Base-by-base conservation (phyloP, 2,113 vertebrate species). In the Cisticola juncidis region DNA sequence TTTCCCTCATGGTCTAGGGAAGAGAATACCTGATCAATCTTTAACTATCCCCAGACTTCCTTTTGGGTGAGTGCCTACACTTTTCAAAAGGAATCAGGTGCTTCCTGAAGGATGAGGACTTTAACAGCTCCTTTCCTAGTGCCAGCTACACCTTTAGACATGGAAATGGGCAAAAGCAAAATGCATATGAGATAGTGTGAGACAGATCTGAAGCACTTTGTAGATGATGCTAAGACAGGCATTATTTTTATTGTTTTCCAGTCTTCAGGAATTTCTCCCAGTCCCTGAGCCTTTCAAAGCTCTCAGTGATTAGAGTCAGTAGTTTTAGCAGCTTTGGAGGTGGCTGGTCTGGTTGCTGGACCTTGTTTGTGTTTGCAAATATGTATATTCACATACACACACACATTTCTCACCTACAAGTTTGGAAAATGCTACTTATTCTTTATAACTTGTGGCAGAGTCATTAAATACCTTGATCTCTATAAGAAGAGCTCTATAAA, bases 301-400 rank as follows among this genome's bases (percentile, higher is more conserved):
- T 79, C 51, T 72, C 22, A 1, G 11, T 64, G 47, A 44, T 79
- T 68, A 56, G 23, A 84, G 61, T 18, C 40, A 5, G 61, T 57
- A 81, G 40, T 31, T 68, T 81, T 58, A 86, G 42, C 45, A 81
- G 3, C 22, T 78, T 83, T 29, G 29, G 26, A n/a, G 35, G 24
- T 42, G 56, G n/a, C 26, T 8, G 19, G 15, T 36, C 29, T 36
- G 33, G 9, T 64, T 91, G 4, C 33, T n/a, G 62, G 35, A 74
- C 31, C 33, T 69, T 74, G 7, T 29, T 8, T 48, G 12, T 62
- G 8, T 64, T 83, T 87, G 28, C 45, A 90, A 9, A n/a, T 47
- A 4, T 62, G 8, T 11, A 13, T 1, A 4, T 15, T 26, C 13
- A 26, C 17, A 5, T 3, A 14, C 4, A n/a, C 7, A 24, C 14